phyloP scores from a whole-genome alignment of 2,888 invertebrate genomes.

The Tachina fera region DNA sequence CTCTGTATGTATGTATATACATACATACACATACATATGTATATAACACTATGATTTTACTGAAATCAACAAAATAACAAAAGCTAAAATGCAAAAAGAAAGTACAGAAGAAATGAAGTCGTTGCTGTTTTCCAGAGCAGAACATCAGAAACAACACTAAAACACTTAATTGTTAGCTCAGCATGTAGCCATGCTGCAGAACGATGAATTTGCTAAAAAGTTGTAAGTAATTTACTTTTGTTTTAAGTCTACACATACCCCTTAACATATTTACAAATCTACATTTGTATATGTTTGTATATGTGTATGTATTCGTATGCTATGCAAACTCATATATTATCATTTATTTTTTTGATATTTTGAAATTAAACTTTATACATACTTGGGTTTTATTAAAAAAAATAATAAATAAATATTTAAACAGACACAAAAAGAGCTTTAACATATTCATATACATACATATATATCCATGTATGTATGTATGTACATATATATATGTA shows the following conservation, averaged over 20 bases:
- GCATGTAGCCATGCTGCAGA: constrained; percentile 71
- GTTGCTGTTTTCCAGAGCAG: constrained; percentile 70
- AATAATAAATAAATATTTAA: background rate
- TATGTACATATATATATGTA: background rate
- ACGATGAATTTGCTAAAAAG: constrained; percentile 72
- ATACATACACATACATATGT: too few species aligned
- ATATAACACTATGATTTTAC: constrained; percentile 3
- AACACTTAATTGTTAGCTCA: constrained; percentile 71
- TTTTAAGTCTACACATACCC: constrained; percentile 37
- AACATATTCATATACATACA: background rate
- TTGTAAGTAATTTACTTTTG: constrained; percentile 71
- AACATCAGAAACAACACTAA: constrained; percentile 69
- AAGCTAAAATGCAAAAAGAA: constrained; percentile 14
- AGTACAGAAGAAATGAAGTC: constrained; percentile 49
- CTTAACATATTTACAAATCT: background rate
- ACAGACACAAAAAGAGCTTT: constrained; percentile 11
- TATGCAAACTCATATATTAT: background rate
- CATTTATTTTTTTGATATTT: background rate
- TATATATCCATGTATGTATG: too few species aligned
- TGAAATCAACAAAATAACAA: constrained; percentile 39
- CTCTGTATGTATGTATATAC: background rate
- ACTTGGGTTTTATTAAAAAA: constrained; percentile 3
- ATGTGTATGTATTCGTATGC: background rate
- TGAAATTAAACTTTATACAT: constrained; percentile 30
- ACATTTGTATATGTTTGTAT: background rate